Evolutionary conservation across 2,888 invertebrate genomes (phyloP), one percentile per base, ranked within the genome.

Genomic region (Trissolcus brochymenae): DNA sequence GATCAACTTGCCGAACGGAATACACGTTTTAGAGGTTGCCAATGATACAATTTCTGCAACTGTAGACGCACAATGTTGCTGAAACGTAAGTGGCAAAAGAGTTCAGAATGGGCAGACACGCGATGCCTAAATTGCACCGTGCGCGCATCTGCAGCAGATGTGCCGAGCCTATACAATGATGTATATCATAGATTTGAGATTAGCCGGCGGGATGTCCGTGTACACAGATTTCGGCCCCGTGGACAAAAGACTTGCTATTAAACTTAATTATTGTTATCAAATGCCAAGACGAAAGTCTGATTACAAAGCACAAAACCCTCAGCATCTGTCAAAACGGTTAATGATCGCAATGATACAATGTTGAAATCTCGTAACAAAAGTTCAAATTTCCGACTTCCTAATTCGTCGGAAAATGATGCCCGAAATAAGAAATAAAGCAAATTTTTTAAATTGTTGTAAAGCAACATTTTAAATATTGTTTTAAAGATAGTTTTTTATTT

Each of bases 131-230:
- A 76, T 76, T 76, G 75, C 59, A 41, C 35, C 16, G 62, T 46
- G 68, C 62, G 67, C 51, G 67, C 76, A 76, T 76, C 76, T 72
- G 76, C 76, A 67, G 67, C 77, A 77, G 77, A 72, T 76, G 76
- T 49, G 46, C 6, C n/a, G n/a, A 6, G 46, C 9, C 61, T 54
- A 60, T 64, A 76, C 25, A 25, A 25, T 25, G 25, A 76, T 76
- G 64, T 64, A 64, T 67, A 72, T 62, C 76, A 57, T 43, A 64
- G 72, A 72, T 76, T 76, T 72, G 76, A 76, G 66, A 76, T 72
- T 71, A 76, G 76, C 51, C 17, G 40, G 17, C 29, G 68, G 7
- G 21, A 57, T 51, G 53, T 56, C 41, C 46, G 53, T 54, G 59
- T 29, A 19, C 53, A 66, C 29, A 64, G 67, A 61, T 61, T 75